phyloP scores from a whole-genome alignment of 1,140 invertebrate species.

The Drosophila nebulosa region DNA sequence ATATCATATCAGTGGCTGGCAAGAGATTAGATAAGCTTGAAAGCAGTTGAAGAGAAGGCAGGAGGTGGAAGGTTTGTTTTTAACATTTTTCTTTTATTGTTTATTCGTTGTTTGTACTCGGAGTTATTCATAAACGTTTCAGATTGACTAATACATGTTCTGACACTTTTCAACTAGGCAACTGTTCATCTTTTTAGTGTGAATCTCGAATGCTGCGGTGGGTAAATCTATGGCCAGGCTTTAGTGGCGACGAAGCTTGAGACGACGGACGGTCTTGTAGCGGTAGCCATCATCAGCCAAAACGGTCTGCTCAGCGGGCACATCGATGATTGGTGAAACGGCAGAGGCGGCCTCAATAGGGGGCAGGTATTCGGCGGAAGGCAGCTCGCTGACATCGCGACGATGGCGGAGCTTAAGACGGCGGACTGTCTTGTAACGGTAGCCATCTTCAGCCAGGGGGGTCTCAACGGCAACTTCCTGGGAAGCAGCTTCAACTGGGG shows the following conservation, averaged over 20 bases:
- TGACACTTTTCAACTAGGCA: constrained; percentile 34
- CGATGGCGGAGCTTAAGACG: constrained; percentile 47
- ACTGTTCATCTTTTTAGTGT: constrained; percentile 13
- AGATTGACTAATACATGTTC: constrained; percentile 69
- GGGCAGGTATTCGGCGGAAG: constrained; percentile 62
- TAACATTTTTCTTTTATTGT: constrained; percentile 41
- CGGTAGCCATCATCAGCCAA: constrained; percentile 72
- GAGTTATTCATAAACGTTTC: constrained; percentile 58
- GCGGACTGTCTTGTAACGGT: constrained; percentile 63
- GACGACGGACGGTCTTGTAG: constrained; percentile 74
- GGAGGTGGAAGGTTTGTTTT: background rate
- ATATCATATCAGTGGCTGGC: constrained; percentile 49
- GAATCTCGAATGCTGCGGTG: constrained; percentile 49
- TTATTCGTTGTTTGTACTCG: constrained; percentile 67
- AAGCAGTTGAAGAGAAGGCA: background rate
- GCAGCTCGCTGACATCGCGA: constrained; percentile 59
- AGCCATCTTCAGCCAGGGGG: constrained; percentile 53
- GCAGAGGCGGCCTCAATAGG: constrained; percentile 38
- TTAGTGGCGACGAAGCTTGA: constrained; percentile 69
- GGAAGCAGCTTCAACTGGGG: constrained; percentile 16
- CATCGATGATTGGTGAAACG: constrained; percentile 56
- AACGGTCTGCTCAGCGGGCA: constrained; percentile 57
- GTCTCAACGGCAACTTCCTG: constrained; percentile 16
- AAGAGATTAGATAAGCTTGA: constrained; percentile 59
- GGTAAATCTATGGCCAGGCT: constrained; percentile 8